Conservation (phyloP, 2,113 vertebrate species). For the Xenopus borealis region DNA sequence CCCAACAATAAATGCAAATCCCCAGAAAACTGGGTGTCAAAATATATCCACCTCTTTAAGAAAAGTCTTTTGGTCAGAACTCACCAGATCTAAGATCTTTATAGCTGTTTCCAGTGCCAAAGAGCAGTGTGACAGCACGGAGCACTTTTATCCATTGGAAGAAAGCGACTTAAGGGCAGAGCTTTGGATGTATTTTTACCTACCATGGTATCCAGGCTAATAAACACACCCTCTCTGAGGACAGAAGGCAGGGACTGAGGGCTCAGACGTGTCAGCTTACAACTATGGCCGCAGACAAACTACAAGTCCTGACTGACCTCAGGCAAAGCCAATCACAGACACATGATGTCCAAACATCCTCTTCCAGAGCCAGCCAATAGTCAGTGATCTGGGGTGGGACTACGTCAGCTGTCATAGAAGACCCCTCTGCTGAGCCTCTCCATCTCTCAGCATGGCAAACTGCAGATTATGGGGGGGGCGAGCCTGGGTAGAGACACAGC, state of each 20-base stretch:
- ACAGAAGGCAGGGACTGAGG: neutral
- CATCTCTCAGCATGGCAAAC: too few species aligned
- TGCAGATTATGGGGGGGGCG: too few species aligned
- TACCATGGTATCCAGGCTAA: slow-evolving; percentile 21
- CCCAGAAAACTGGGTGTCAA: too few species aligned
- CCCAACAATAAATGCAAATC: too few species aligned
- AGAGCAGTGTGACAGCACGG: too few species aligned
- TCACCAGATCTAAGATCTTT: too few species aligned
- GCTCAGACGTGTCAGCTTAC: slow-evolving; percentile 37
- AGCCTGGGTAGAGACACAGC: too few species aligned
- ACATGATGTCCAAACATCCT: neutral
- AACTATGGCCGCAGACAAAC: slow-evolving; percentile 37
- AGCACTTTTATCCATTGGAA: neutral
- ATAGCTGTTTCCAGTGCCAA: too few species aligned
- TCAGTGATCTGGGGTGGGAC: neutral
- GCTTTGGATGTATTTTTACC: neutral
- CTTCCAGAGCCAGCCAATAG: neutral
- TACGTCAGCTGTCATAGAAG: too few species aligned
- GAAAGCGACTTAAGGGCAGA: neutral
- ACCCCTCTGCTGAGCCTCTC: too few species aligned
- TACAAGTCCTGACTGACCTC: slow-evolving; percentile 9
- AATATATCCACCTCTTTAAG: too few species aligned
- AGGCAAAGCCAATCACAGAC: neutral
- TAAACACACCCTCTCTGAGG: slow-evolving; percentile 6
- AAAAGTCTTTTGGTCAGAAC: too few species aligned